Evolutionary conservation across 2,888 invertebrate genomes (phyloP).

Genomic region (Ceraclea dissimilis): DNA sequence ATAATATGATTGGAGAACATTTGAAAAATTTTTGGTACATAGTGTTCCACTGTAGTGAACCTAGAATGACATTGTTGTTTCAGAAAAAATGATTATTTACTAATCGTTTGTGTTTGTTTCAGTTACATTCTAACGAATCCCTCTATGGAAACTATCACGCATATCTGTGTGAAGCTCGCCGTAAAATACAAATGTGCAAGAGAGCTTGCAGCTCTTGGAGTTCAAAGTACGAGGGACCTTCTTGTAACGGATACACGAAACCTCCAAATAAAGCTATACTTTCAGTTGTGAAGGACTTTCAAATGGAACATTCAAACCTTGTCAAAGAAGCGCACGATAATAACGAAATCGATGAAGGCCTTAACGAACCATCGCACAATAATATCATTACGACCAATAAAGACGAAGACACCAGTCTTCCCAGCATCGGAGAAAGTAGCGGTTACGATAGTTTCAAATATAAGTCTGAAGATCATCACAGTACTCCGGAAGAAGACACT

Average conservation of each 20-base stretch:
- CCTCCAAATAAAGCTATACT: constrained; percentile 30
- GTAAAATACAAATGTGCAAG: constrained; percentile 66
- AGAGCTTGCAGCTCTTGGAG: constrained; percentile 73
- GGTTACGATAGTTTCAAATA: constrained; percentile 69
- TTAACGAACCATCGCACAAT: constrained; percentile 14
- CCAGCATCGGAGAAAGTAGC: constrained; percentile 68
- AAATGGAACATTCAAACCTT: constrained; percentile 27
- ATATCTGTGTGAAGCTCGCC: constrained; percentile 78
- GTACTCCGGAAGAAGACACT: constrained; percentile 36
- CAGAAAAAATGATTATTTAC: too few species aligned
- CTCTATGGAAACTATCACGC: constrained; percentile 76
- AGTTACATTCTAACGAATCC: constrained; percentile 53
- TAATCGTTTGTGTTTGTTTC: constrained; percentile 27
- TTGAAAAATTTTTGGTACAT: too few species aligned
- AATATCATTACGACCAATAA: constrained; percentile 17
- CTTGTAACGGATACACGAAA: constrained; percentile 38
- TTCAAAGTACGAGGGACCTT: constrained; percentile 65
- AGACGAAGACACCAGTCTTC: constrained; percentile 51
- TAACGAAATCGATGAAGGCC: constrained; percentile 32
- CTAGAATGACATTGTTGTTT: too few species aligned
- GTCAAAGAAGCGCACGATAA: constrained; percentile 27
- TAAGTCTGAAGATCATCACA: constrained; percentile 48
- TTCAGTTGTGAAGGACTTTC: constrained; percentile 29
- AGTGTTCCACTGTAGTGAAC: too few species aligned
- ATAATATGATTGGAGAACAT: too few species aligned